Percentiles rank a stretch among this genome's conserved stretches.
These are phyloP conservation scores for Numida meleagris DNA, from an alignment of 2,113 vertebrate species.

Conservation along the genomic window DNA sequence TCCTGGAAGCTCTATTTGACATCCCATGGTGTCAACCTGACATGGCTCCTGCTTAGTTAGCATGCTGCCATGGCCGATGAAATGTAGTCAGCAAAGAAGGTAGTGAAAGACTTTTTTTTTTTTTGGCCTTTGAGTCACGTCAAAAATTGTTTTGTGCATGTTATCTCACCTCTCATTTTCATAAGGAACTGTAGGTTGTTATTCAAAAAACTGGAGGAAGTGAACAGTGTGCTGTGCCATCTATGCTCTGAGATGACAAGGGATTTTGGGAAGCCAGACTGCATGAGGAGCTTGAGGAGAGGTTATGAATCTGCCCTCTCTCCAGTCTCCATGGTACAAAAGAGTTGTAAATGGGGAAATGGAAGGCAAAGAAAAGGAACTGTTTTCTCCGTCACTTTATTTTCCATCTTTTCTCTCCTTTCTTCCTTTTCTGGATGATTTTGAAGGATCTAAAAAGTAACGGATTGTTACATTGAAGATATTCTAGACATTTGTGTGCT, in stretches of 20 bases:
- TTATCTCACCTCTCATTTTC: not conserved
- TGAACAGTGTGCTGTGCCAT: not conserved
- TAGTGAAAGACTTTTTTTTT: not conserved
- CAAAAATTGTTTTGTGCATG: not conserved
- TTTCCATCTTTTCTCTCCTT: not conserved
- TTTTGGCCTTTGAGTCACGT: conserved; percentile 17
- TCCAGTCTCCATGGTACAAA: not conserved
- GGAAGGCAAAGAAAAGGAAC: not conserved
- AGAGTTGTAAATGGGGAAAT: not conserved
- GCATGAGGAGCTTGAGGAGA: not conserved
- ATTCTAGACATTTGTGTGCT: not conserved
- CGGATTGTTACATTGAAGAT: not conserved
- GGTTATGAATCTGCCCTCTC: not conserved
- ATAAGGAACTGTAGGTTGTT: not conserved
- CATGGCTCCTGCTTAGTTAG: not conserved
- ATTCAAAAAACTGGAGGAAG: not conserved
- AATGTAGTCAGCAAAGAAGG: not conserved
- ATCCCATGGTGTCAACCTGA: not conserved
- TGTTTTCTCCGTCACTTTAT: not conserved
- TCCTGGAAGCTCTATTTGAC: not conserved
- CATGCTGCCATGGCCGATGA: not conserved
- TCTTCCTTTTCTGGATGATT: not conserved
- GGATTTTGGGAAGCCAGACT: not conserved
- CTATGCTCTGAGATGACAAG: not conserved
- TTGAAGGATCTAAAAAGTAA: not conserved